Base-by-base conservation (phyloP, 2,888 invertebrate species). In the Heliconius aoede region DNA sequence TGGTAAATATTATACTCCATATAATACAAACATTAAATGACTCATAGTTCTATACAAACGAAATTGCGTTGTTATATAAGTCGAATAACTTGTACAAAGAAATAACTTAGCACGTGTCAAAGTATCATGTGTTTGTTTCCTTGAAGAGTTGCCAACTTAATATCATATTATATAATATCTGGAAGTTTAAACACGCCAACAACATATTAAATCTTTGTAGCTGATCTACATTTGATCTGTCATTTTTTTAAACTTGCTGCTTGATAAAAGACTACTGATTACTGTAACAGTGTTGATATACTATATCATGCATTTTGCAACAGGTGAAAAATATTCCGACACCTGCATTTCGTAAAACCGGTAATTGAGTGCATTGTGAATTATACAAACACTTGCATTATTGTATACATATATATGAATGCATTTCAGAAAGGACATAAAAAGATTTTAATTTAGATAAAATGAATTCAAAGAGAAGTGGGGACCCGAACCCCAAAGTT, bases 401-500 rank as follows among this genome's bases (percentile, higher is more conserved):
- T 55, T 36, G 32, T 15, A 9, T 24, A 74, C 60, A 55, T 46
- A 67, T 55, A 64, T 46, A 46, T 77, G 78, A 68, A 68, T 73
- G 76, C 64, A 71, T 64, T 74, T 77, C 36, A 55, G 68, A 64
- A 55, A 77, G 69, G 62, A 71, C 67, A 79, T 81, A 85, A 82
- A 64, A 80, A 89, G 90, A 91, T 92, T 89, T 85, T 86, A 89
- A 91, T 90, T 85, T 85, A 86, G 90, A 91, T 91, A 89, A 81
- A 76, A 80, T 80, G 79, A 81, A 78, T 78, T 75, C 61, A 62
- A 78, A 82, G 78, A 78, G 65, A 46, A 55, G 55, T 55, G 32
- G 9, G 26, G 26, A 40, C 40, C 11, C 51, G 74, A 24, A 18
- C 40, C 60, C 28, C 67, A 72, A 58, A 32, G 36, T 73, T 64